Percentiles rank a stretch among this genome's conserved stretches.
phyloP scores from a whole-genome alignment of 2,113 vertebrate genomes.

The Ahaetulla prasina region DNA sequence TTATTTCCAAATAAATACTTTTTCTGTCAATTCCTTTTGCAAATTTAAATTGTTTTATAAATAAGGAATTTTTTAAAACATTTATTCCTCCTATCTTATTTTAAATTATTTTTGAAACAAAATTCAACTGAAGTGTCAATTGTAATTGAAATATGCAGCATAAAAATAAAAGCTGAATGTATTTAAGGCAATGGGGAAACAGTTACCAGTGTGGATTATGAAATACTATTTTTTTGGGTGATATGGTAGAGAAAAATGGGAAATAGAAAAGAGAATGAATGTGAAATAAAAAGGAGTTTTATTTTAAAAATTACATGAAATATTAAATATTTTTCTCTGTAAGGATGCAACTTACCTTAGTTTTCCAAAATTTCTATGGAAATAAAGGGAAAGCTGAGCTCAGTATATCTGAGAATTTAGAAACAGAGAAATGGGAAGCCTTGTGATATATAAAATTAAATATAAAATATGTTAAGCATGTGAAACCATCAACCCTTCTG shows the following conservation, averaged over 20 bases:
- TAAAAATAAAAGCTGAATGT: neutral
- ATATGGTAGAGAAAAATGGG: no score
- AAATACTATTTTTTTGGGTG: neutral
- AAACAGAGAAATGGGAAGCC: neutral
- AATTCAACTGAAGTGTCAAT: neutral
- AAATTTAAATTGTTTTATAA: neutral
- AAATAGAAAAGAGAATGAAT: neutral
- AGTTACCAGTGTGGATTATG: neutral
- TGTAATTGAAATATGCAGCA: neutral
- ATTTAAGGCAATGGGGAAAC: neutral
- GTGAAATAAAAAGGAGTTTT: neutral
- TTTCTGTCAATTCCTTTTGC: slow-evolving; percentile 3
- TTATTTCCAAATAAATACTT: neutral
- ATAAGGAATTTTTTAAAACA: neutral
- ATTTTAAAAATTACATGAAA: neutral
- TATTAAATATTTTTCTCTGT: neutral
- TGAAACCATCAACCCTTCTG: neutral
- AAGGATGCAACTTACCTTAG: neutral
- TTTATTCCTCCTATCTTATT: neutral
- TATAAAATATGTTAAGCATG: neutral
- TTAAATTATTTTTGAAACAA: slow-evolving; percentile 8
- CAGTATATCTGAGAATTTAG: neutral
- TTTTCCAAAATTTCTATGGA: neutral
- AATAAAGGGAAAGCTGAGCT: neutral
- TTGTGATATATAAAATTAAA: neutral